Conservation (phyloP, 2,113 vertebrate species). For the Turdus rufiventris region DNA sequence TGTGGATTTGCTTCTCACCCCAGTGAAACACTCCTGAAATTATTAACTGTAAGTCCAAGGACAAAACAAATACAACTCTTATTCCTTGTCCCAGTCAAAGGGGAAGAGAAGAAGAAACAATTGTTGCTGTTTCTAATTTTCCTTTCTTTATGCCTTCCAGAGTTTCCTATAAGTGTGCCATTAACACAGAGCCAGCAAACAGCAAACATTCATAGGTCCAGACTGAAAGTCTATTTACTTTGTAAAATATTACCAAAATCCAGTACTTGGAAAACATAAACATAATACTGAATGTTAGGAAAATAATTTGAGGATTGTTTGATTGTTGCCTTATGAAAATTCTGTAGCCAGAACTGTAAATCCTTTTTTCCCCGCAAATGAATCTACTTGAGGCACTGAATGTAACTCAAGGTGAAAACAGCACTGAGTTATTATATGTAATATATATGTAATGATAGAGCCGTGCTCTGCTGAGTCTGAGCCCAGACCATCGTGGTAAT, state of each 20-base stretch:
- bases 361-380: not conserved
- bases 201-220: not conserved
- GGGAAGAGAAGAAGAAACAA: not conserved
- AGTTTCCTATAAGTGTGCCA: not conserved
- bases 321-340: not conserved
- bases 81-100: not conserved
- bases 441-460: not conserved
- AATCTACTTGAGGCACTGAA: not conserved
- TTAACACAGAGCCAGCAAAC: not conserved
- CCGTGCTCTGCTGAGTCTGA: not conserved
- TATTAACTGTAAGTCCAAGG: slow-evolving; percentile 81
- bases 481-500: not conserved
- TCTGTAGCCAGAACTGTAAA: not conserved
- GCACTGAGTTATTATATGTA: not conserved
- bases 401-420: not conserved
- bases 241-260: not conserved
- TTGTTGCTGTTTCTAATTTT: not conserved
- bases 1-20: slow-evolving; percentile 94
- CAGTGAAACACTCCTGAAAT: slow-evolving; percentile 82
- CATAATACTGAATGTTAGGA: not conserved
- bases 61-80: not conserved
- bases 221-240: not conserved
- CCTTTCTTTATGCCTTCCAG: not conserved
- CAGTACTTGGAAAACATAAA: not conserved
- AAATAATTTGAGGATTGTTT: not conserved